Conservation (phyloP, 1,140 invertebrate species). For the Pseudomyrmex sp. region DNA sequence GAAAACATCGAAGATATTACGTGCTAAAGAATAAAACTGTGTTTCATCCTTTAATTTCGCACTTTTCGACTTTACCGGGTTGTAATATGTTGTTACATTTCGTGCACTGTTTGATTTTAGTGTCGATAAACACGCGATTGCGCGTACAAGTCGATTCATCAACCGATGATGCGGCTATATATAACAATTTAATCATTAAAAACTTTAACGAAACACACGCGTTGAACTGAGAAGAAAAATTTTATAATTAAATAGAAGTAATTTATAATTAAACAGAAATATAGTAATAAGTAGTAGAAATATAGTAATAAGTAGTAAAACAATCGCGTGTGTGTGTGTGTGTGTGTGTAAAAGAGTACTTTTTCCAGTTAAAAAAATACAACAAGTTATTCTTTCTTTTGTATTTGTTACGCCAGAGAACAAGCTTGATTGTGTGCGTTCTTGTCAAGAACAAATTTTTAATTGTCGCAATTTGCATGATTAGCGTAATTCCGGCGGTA, state of each 20-base stretch:
- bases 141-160: not conserved
- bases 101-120: not conserved
- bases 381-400: not conserved
- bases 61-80: not conserved
- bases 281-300: no score
- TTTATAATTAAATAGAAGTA: slow-evolving; percentile 11
- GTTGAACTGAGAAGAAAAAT: not conserved
- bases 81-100: not conserved
- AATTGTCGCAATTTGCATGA: slow-evolving; percentile 41
- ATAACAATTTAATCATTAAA: no score
- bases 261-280: slow-evolving; percentile 1
- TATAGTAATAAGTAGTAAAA: not conserved
- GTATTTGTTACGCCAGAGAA: not conserved
- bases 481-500: slow-evolving; percentile 30
- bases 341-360: no score
- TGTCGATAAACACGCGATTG: slow-evolving; percentile 1
- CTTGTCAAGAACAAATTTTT: not conserved
- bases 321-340: not conserved
- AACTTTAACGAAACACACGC: not conserved
- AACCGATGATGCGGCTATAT: no score
- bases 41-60: not conserved
- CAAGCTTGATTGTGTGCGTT: no score
- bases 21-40: not conserved
- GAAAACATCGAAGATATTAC: no score
- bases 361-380: not conserved